Evolutionary conservation across 2,113 vertebrate species (phyloP).

Genomic region (Dinomys branickii): DNA sequence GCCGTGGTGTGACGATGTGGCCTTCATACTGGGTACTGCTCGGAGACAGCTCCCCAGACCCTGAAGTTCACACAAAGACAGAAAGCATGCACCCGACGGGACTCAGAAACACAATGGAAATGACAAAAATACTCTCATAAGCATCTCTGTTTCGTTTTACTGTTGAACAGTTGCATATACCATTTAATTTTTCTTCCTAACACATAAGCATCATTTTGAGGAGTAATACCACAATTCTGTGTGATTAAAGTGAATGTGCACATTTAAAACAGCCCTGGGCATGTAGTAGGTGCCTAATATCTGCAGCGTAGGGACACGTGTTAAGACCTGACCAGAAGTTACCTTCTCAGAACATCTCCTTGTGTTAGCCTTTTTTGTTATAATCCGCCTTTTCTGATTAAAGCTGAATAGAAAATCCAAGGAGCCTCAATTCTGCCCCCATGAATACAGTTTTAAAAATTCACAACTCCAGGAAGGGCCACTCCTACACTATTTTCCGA

Average conservation of each 20-base stretch:
- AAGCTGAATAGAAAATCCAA: neutral
- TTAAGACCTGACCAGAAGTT: neutral
- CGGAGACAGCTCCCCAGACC: neutral
- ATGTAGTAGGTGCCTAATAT: neutral
- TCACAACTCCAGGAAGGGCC: conserved; percentile 3
- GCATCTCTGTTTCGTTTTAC: neutral
- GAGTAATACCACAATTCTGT: neutral
- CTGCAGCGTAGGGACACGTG: neutral
- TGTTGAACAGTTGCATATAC: conserved; percentile 16
- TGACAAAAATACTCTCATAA: neutral
- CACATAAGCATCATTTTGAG: neutral
- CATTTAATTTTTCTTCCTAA: conserved; percentile 5
- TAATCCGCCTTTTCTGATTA: conserved; percentile 37
- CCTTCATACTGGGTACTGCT: neutral
- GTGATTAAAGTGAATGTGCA: neutral
- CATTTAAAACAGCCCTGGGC: neutral
- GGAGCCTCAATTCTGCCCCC: neutral
- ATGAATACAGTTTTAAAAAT: neutral
- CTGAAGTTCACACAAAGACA: neutral
- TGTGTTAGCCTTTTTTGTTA: neutral
- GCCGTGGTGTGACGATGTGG: neutral
- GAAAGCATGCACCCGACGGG: neutral
- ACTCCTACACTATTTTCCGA: neutral
- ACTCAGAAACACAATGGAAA: neutral
- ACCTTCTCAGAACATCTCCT: neutral